Percentiles rank a stretch among this genome's conserved stretches.
Conservation (phyloP, 2,888 invertebrate species). For the Thalpophila matura region DNA sequence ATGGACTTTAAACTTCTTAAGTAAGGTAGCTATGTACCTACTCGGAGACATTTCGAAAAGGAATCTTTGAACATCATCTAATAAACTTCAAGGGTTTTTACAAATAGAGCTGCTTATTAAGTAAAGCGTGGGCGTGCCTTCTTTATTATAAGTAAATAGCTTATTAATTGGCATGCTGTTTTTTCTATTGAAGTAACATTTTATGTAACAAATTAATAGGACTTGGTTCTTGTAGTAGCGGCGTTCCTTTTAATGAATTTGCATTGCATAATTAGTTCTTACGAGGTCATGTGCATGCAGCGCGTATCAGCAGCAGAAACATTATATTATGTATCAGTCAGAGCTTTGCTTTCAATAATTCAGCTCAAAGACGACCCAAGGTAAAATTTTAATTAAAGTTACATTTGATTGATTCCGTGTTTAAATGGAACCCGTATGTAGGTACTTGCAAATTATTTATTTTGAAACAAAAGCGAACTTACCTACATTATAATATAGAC, state of each 20-base stretch:
- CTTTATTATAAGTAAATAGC: background rate
- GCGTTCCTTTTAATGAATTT: slow-evolving; percentile 49
- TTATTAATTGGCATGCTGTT: background rate
- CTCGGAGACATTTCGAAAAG: slow-evolving; percentile 27
- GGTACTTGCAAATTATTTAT: slow-evolving; percentile 20
- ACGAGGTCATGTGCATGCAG: slow-evolving; percentile 66
- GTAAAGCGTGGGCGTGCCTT: background rate
- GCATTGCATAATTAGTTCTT: slow-evolving; percentile 44
- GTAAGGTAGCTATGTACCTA: too few species aligned
- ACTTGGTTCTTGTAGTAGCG: slow-evolving; percentile 1
- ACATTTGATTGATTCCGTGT: slow-evolving; percentile 45
- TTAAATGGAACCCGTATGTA: slow-evolving; percentile 23
- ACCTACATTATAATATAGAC: slow-evolving; percentile 37
- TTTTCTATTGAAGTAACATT: background rate
- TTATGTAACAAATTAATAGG: background rate
- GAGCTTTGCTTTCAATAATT: slow-evolving; percentile 59
- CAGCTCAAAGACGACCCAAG: slow-evolving; percentile 52
- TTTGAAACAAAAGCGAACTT: slow-evolving; percentile 30
- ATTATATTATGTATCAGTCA: slow-evolving; percentile 31
- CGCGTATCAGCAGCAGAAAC: slow-evolving; percentile 38
- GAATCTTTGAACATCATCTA: slow-evolving; percentile 12
- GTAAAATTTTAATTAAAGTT: slow-evolving; percentile 63
- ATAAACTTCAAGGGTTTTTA: too few species aligned
- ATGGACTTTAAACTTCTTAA: slow-evolving; percentile 53
- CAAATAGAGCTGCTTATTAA: too few species aligned